Evolutionary conservation across 2,888 invertebrate species (phyloP).

Genomic region (Amblyteles armatorius): DNA sequence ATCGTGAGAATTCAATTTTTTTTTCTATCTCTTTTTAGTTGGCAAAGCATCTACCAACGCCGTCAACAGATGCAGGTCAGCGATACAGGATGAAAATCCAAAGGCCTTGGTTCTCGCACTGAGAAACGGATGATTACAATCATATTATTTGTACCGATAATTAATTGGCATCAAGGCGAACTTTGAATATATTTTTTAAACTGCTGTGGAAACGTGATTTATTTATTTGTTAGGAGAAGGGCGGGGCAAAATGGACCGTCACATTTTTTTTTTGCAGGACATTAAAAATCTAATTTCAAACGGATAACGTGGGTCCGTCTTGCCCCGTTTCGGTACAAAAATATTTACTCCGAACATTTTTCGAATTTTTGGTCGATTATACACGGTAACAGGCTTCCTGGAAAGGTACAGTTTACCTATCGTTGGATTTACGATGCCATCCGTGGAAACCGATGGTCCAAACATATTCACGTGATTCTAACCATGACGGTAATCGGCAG

Average conservation of each 20-base stretch:
- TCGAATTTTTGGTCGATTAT: not conserved
- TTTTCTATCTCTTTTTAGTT: constrained; percentile 72
- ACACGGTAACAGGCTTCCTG: not conserved
- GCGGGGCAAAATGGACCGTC: too few relatives aligned
- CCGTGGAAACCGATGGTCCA: not conserved
- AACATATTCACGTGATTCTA: constrained; percentile 23
- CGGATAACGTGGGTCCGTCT: too few relatives aligned
- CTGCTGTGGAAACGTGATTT: not conserved
- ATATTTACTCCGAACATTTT: not conserved
- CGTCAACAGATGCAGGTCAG: constrained; percentile 79
- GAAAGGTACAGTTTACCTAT: not conserved
- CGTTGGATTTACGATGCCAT: not conserved
- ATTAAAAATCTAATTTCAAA: too few relatives aligned
- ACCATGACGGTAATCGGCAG: not conserved
- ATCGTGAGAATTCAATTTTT: not conserved
- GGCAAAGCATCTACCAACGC: constrained; percentile 80
- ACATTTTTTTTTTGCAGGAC: too few relatives aligned
- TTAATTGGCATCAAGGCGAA: not conserved
- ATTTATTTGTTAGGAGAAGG: not conserved
- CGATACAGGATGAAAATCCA: constrained; percentile 80
- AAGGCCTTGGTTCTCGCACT: constrained; percentile 79
- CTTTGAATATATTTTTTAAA: not conserved
- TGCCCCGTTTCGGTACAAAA: not conserved
- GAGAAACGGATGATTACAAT: constrained; percentile 75
- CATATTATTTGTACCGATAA: not conserved